A percentile compares a stretch with the other conserved stretches of the same genome.
These are phyloP conservation scores for Eristalinus sepulchralis DNA, from an alignment of 2,888 invertebrate species.

Conservation along the genomic window DNA sequence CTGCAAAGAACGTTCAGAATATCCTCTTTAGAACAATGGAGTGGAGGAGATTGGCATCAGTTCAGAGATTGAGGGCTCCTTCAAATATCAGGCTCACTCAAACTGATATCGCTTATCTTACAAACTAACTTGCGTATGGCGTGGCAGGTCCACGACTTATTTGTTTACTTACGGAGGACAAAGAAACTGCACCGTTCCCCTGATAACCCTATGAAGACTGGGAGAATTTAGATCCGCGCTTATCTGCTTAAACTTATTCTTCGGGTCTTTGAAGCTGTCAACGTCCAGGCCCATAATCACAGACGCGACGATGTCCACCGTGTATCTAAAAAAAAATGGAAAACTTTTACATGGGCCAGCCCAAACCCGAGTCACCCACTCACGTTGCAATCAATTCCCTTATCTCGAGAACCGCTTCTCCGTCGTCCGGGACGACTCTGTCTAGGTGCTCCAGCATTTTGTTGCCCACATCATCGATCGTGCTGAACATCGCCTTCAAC, in stretches of 20 bases:
- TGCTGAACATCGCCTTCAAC: slow-evolving; percentile 85
- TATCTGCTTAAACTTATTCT: slow-evolving; percentile 77
- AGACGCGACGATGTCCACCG: slow-evolving; percentile 81
- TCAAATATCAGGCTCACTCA: too few species aligned
- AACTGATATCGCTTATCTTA: too few species aligned
- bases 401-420: slow-evolving; percentile 81
- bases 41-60: background rate
- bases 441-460: slow-evolving; percentile 82
- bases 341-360: too few species aligned
- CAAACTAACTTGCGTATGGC: background rate
- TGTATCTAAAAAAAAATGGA: slow-evolving; percentile 76
- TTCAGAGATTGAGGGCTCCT: too few species aligned
- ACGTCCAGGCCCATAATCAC: slow-evolving; percentile 81
- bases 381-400: slow-evolving; percentile 75
- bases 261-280: slow-evolving; percentile 78
- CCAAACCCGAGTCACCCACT: slow-evolving; percentile 66
- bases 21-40: background rate
- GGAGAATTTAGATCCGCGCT: slow-evolving; percentile 69
- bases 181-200: slow-evolving; percentile 73
- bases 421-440: slow-evolving; percentile 74
- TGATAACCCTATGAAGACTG: slow-evolving; percentile 63
- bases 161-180: slow-evolving; percentile 75
- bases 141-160: background rate
- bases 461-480: slow-evolving; percentile 83
- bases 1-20: slow-evolving; percentile 62